phyloP scores from a whole-genome alignment of 2,888 invertebrate species.

The Agrenia bidenticulata region DNA sequence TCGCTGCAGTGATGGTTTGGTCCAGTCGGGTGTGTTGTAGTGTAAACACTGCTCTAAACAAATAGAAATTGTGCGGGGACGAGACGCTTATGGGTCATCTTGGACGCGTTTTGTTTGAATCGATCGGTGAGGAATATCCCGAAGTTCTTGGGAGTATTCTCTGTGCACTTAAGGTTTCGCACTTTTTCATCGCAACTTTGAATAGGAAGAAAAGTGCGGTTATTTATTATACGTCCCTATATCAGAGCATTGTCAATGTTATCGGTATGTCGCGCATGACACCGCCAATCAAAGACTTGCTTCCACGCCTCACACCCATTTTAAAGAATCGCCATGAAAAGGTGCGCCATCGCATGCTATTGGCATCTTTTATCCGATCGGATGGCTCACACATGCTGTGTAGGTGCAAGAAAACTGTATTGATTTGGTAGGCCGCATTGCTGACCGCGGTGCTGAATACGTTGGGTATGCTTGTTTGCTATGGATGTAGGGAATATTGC shows the following conservation, averaged over 20 bases:
- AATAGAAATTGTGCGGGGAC: slow-evolving; percentile 99
- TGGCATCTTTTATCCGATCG: too few species aligned
- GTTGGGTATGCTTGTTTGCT: too few species aligned
- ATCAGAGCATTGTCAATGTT: slow-evolving; percentile 98
- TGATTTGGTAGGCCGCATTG: slow-evolving; percentile 97
- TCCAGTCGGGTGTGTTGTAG: too few species aligned
- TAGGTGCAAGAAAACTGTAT: slow-evolving; percentile 99
- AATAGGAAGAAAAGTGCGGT: too few species aligned
- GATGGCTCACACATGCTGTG: too few species aligned
- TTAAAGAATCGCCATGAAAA: slow-evolving; percentile 90
- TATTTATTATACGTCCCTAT: too few species aligned
- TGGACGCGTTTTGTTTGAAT: slow-evolving; percentile 98
- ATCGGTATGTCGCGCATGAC: slow-evolving; percentile 99
- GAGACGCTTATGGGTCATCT: slow-evolving; percentile 99
- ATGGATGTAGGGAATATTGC: too few species aligned
- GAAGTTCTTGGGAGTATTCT: slow-evolving; percentile 97
- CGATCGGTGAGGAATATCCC: slow-evolving; percentile 98
- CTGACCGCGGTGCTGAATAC: slow-evolving; percentile 97
- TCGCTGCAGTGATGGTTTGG: slow-evolving; percentile 99
- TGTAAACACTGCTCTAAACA: too few species aligned
- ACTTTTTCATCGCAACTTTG: too few species aligned
- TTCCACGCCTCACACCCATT: slow-evolving; percentile 95
- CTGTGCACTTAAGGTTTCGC: slow-evolving; percentile 98
- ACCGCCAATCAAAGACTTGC: slow-evolving; percentile 96
- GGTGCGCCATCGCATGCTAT: too few species aligned